These are phyloP conservation scores for Escarpia spicata DNA, from an alignment of 2,888 invertebrate genomes.

Conservation along the genomic window DNA sequence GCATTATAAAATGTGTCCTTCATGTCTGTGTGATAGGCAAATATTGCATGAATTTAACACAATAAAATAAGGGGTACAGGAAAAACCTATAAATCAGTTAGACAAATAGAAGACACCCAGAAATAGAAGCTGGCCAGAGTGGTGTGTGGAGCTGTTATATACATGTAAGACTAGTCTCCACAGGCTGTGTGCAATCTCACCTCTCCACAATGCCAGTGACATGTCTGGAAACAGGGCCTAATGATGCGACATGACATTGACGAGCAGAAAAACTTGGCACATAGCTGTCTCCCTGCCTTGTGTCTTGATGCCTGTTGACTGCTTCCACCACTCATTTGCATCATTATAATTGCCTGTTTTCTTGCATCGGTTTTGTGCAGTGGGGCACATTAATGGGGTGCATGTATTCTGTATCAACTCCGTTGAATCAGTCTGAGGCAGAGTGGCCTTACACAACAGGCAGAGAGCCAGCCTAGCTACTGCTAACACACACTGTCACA, in stretches of 20 bases:
- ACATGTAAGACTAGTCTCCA: not conserved
- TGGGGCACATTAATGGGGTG: slow-evolving; percentile 16
- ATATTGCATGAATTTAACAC: not conserved
- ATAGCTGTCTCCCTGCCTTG: not conserved
- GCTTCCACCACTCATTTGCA: not conserved
- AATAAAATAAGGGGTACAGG: not conserved
- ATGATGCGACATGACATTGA: not conserved
- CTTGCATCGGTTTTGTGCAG: not conserved
- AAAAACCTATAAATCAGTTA: not conserved
- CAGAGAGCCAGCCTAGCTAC: not conserved
- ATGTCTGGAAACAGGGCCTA: not conserved
- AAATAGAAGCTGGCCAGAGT: not conserved
- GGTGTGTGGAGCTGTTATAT: not conserved
- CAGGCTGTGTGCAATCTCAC: not conserved
- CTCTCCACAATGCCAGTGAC: not conserved
- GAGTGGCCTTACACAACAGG: not conserved
- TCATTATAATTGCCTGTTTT: not conserved
- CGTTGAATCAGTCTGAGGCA: not conserved
- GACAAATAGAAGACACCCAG: not conserved
- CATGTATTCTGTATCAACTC: not conserved
- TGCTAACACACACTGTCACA: not conserved
- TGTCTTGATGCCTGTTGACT: not conserved
- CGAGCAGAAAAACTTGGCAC: not conserved
- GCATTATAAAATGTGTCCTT: not conserved
- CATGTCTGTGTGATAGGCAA: not conserved